phyloP scores from a whole-genome alignment of 2,113 vertebrate species.

The Bubo scandiacus region DNA sequence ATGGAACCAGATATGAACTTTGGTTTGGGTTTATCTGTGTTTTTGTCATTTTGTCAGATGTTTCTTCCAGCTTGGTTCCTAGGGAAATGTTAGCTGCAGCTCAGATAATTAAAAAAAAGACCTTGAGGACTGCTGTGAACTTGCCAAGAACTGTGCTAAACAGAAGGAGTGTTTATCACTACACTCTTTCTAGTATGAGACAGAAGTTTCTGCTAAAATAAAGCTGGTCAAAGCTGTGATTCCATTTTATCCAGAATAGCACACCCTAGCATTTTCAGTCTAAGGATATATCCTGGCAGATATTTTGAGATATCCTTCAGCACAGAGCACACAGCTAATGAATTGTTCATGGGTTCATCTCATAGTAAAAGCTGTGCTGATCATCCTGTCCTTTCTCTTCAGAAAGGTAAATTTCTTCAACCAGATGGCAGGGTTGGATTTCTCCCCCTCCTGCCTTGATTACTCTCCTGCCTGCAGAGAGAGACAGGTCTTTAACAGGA shows the following conservation, averaged over 20 bases:
- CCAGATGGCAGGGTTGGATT: background rate
- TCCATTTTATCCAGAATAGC: background rate
- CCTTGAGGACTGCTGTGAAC: background rate
- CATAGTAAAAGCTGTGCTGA: background rate
- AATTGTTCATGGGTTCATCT: background rate
- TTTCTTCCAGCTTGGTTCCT: background rate
- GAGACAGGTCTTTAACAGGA: background rate
- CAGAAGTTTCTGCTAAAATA: background rate
- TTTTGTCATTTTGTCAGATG: background rate
- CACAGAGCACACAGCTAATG: background rate
- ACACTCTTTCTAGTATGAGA: background rate
- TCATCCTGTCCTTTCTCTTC: background rate
- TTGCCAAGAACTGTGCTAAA: conserved; percentile 25
- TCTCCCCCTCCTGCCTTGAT: background rate
- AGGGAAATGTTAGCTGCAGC: background rate
- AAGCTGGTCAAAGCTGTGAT: background rate
- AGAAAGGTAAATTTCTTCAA: background rate
- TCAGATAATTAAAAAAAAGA: conserved; percentile 11
- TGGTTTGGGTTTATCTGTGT: background rate
- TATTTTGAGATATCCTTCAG: background rate
- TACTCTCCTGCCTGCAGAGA: background rate
- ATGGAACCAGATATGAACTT: background rate
- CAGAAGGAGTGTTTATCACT: background rate
- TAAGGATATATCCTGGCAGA: background rate
- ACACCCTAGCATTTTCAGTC: background rate